Percentiles rank a stretch among this genome's conserved stretches.
Evolutionary conservation across 2,113 vertebrate genomes (phyloP).

Genomic region (Cervus canadensis): DNA sequence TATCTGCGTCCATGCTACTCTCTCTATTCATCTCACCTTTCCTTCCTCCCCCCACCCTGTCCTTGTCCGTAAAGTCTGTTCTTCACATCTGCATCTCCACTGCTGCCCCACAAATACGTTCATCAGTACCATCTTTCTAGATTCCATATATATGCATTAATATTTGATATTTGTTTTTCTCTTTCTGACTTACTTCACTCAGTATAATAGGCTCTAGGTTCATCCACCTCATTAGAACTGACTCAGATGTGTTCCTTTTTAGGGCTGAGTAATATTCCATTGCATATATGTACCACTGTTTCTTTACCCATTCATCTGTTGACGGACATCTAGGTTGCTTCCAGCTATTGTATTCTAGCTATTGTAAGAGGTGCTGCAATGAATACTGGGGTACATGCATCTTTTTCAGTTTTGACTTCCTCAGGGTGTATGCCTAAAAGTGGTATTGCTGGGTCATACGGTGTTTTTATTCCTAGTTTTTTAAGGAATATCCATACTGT

Average conservation of each 20-base stretch:
- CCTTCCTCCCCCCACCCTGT: rapidly evolving
- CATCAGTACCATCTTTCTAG: not conserved
- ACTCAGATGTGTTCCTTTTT: not conserved
- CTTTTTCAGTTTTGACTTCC: not conserved
- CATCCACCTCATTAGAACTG: not conserved
- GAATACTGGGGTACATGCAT: not conserved
- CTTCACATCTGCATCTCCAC: not conserved
- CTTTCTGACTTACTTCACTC: not conserved
- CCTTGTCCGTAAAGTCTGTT: not conserved
- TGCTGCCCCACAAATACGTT: not conserved
- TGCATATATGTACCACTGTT: not conserved
- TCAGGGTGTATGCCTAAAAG: not conserved
- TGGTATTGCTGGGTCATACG: not conserved
- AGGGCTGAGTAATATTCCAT: not conserved
- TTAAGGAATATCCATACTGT: not conserved
- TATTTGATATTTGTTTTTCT: not conserved
- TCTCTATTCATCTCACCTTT: not conserved
- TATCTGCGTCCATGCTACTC: not conserved
- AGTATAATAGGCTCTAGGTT: not conserved
- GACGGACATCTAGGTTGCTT: not conserved
- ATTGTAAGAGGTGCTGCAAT: not conserved
- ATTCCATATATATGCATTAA: not conserved
- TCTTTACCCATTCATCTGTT: not conserved
- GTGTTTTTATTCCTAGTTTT: not conserved
- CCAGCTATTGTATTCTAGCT: not conserved